Evolutionary conservation across 1,140 invertebrate genomes (phyloP).

Genomic region (Vanessa tameamea): DNA sequence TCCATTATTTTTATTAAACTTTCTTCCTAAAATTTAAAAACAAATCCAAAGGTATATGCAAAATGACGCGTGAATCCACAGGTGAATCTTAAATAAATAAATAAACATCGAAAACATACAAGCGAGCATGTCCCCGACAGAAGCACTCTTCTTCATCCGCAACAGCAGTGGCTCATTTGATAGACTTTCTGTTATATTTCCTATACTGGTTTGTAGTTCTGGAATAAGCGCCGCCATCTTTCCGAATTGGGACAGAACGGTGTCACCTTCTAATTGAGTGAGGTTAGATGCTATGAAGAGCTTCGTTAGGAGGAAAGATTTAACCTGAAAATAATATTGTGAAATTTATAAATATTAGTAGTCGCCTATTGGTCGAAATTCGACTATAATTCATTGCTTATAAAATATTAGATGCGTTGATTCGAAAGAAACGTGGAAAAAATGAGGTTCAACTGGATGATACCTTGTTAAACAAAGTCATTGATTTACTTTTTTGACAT

Average conservation of each 20-base stretch:
- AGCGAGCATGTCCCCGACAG: constrained; percentile 52
- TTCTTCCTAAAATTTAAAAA: too few relatives aligned
- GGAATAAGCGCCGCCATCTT: constrained; percentile 75
- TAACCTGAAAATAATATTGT: constrained; percentile 44
- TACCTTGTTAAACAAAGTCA: too few relatives aligned
- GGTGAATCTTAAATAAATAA: too few relatives aligned
- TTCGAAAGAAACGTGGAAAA: too few relatives aligned
- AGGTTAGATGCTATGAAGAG: constrained; percentile 80
- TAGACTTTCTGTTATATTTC: constrained; percentile 49
- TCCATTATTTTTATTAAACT: neutral
- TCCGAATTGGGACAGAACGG: constrained; percentile 70
- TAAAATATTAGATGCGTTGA: too few relatives aligned
- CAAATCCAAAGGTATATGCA: too few relatives aligned
- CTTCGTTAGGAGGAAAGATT: constrained; percentile 65
- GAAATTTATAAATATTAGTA: neutral
- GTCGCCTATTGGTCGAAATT: too few relatives aligned
- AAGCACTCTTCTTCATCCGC: constrained; percentile 52
- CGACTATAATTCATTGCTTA: too few relatives aligned
- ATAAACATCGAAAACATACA: constrained; percentile 45
- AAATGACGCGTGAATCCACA: too few relatives aligned
- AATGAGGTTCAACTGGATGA: too few relatives aligned
- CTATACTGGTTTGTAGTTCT: constrained; percentile 62
- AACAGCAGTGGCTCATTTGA: constrained; percentile 63
- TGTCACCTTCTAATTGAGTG: constrained; percentile 72
- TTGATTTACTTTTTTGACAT: too few relatives aligned